Evolutionary conservation across 2,113 vertebrate genomes (phyloP).

Genomic region (Sinosuthora webbiana): DNA sequence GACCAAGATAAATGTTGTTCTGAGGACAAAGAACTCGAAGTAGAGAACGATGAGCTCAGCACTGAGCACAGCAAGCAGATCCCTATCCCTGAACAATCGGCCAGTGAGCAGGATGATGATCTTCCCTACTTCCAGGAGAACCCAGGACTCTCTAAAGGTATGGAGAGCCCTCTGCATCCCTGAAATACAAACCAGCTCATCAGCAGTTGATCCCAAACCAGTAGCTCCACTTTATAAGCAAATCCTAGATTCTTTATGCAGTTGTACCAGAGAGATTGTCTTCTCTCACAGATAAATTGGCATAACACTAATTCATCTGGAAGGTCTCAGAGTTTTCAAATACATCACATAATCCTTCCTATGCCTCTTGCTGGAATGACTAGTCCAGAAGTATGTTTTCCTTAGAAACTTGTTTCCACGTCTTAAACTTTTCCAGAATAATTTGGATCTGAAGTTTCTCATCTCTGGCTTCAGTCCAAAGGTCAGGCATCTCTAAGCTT

Average conservation of each 20-base stretch:
- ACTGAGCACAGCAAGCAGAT: neutral
- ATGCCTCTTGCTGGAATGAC: neutral
- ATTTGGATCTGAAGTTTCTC: neutral
- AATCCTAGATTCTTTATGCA: neutral
- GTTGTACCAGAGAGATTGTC: neutral
- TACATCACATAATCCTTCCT: neutral
- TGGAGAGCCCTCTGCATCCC: neutral
- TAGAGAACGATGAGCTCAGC: neutral
- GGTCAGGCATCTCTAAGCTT: neutral
- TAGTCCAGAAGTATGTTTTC: neutral
- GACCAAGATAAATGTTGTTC: conserved; percentile 1
- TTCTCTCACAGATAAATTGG: neutral
- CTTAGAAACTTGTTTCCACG: neutral
- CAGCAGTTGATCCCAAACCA: neutral
- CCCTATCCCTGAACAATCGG: neutral
- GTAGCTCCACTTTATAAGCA: neutral
- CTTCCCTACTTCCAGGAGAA: conserved; percentile 17
- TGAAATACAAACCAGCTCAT: neutral
- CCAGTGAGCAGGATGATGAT: conserved; percentile 9
- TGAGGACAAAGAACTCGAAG: neutral
- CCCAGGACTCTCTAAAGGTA: conserved; percentile 62
- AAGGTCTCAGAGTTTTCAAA: neutral
- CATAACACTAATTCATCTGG: neutral
- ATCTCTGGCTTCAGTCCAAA: neutral
- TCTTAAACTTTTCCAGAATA: neutral